Conservation (phyloP, 1,140 invertebrate species). For the Scaptomyza hsui region DNA sequence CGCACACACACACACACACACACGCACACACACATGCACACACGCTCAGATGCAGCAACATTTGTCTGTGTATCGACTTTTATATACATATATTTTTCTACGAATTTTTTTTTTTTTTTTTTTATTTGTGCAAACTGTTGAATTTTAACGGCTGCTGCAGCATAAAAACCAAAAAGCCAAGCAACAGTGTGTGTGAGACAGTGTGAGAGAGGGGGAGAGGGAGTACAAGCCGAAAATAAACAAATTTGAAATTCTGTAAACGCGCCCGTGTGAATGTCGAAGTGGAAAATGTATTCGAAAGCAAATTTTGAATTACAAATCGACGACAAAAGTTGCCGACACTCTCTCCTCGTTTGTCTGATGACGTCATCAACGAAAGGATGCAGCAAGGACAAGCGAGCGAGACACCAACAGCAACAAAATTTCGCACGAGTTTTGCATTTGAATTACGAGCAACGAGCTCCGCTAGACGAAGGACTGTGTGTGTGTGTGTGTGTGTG, state of each 20-base stretch:
- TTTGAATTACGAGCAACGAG: conserved; percentile 79
- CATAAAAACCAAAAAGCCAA: conserved; percentile 64
- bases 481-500: conserved; percentile 17
- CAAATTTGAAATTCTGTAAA: conserved; percentile 75
- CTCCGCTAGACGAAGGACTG: conserved; percentile 37
- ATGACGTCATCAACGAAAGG: conserved; percentile 62
- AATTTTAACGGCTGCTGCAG: conserved; percentile 70
- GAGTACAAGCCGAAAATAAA: conserved; percentile 29
- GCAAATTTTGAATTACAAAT: conserved; percentile 83
- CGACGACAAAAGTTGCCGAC: conserved; percentile 48
- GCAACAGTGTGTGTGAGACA: not conserved
- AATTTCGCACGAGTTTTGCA: conserved; percentile 82
- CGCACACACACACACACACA: conserved; percentile 22
- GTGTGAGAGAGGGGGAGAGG: conserved; percentile 7
- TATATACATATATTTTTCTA: conserved; percentile 18
- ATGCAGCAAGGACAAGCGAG: conserved; percentile 64
- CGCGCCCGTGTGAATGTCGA: conserved; percentile 56
- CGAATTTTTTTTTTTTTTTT: conserved; percentile 25
- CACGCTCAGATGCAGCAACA: conserved; percentile 1
- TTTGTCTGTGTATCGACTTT: conserved; percentile 22
- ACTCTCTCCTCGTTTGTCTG: conserved; percentile 10
- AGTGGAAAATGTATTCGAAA: conserved; percentile 80
- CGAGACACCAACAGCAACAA: conserved; percentile 51
- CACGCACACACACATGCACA: conserved; percentile 9
- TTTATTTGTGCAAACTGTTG: conserved; percentile 69